Evolutionary conservation across 1,140 invertebrate genomes (phyloP), one percentile per base, ranked within the genome.

Genomic region (Melanaphis sacchari): DNA sequence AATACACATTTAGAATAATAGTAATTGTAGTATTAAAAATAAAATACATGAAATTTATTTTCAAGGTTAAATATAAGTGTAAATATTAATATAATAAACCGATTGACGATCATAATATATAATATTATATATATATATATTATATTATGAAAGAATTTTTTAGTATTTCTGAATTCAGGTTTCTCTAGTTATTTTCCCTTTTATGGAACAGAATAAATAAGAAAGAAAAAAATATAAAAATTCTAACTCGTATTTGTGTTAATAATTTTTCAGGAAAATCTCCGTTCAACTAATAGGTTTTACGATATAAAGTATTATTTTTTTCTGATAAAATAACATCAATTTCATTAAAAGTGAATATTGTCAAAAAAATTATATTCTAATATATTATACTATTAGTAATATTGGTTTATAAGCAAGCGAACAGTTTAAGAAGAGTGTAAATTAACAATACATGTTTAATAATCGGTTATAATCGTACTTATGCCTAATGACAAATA

Each of bases 151-250:
- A 49, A n/a, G 46, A 49, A 36, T 36, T 88, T 88, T 49, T 49
- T 21, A 36, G 52, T 88, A 49, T n/a, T 46, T 88, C 87, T 88
- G 87, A 88, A 88, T 49, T 88, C 87, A 52, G 87, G 87, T 88
- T 88, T 88, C 87, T 88, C 43, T n/a, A 88, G 21, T 46, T 52
- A 88, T 88, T 88, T 88, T 49, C n/a, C 87, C 87, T 88, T 88
- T 88, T 88, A 88, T 11, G 46, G 87, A 88, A 46, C 31, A 8
- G 21, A 76, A 76, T 76, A 76, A 76, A 76, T 76, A 76, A 76
- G 31, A 76, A n/a, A 76, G 36, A 66, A 76, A 59, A 59, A 43
- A 8, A n/a, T n/a, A 49, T 49, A 49, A 49, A 54, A 66, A 76
- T 21, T 18, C 59, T n/a, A 5, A n/a, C 15, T 76, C 59, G 59